A percentile compares a stretch with the other conserved stretches of the same genome.
Evolutionary conservation across 2,113 vertebrate species (phyloP).

Genomic region (Eupsittula cactorum): DNA sequence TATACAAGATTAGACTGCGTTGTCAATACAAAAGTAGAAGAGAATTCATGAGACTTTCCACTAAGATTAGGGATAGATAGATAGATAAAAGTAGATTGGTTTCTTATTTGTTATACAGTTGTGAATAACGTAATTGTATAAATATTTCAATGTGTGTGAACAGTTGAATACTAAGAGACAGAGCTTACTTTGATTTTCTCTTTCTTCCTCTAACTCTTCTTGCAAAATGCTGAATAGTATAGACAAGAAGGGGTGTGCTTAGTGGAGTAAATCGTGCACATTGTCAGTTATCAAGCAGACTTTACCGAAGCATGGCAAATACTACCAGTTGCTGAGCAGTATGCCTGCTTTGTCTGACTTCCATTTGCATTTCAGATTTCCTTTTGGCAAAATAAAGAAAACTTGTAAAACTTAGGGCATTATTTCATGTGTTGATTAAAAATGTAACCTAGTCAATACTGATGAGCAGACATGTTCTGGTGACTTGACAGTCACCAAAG

Average conservation of each 20-base stretch:
- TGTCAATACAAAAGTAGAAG: background rate
- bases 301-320: background rate
- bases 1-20: background rate
- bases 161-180: background rate
- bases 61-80: background rate
- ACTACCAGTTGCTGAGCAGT: background rate
- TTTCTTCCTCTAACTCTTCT: background rate
- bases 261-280: background rate
- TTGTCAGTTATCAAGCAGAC: background rate
- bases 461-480: background rate
- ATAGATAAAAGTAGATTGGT: background rate
- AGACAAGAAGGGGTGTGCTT: background rate
- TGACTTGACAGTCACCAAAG: background rate
- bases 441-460: background rate
- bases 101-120: background rate
- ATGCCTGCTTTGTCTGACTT: background rate
- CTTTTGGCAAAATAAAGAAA: background rate
- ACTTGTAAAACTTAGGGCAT: fast-evolving
- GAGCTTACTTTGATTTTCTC: background rate
- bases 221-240: background rate
- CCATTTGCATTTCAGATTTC: background rate
- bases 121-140: background rate
- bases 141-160: background rate
- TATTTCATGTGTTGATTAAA: background rate
- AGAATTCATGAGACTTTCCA: background rate